Evolutionary conservation across 2,888 invertebrate species (phyloP).

Genomic region (Nymphalis polychloros): DNA sequence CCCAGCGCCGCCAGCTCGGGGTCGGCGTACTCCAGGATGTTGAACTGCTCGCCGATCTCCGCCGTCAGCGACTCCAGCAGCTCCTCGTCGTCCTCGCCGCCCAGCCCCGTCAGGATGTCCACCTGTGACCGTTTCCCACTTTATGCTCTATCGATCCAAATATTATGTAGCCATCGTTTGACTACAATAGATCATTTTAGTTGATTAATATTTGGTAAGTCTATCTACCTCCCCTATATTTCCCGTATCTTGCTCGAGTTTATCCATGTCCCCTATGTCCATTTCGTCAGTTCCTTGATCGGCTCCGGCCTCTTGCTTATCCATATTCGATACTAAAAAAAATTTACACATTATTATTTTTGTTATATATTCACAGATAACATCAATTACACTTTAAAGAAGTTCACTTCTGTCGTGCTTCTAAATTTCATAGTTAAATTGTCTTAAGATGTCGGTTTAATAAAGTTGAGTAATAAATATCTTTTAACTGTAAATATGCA

Average conservation of each 20-base stretch:
- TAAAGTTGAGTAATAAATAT: no score
- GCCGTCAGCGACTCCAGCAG: constrained; percentile 86
- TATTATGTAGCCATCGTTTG: no score
- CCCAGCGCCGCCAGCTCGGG: constrained; percentile 92
- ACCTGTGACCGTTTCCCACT: constrained; percentile 63
- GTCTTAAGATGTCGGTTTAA: no score
- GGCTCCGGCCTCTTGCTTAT: constrained; percentile 61
- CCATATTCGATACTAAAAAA: constrained; percentile 42
- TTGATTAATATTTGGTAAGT: background rate
- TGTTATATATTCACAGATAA: no score
- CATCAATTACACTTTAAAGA: no score
- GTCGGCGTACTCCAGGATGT: constrained; percentile 97
- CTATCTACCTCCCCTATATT: constrained; percentile 74
- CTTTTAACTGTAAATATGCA: no score
- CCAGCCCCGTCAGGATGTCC: constrained; percentile 90
- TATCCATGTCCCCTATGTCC: constrained; percentile 80
- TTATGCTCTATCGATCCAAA: no score
- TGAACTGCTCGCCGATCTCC: constrained; percentile 97
- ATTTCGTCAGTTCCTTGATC: constrained; percentile 73
- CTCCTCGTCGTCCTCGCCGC: constrained; percentile 94
- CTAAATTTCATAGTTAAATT: no score
- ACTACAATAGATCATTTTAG: constrained; percentile 4
- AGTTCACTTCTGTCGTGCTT: no score
- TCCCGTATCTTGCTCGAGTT: constrained; percentile 74
- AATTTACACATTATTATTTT: no score